These are phyloP conservation scores for Hemibagrus wyckioides DNA, from an alignment of 2,113 vertebrate species.

Conservation along the genomic window DNA sequence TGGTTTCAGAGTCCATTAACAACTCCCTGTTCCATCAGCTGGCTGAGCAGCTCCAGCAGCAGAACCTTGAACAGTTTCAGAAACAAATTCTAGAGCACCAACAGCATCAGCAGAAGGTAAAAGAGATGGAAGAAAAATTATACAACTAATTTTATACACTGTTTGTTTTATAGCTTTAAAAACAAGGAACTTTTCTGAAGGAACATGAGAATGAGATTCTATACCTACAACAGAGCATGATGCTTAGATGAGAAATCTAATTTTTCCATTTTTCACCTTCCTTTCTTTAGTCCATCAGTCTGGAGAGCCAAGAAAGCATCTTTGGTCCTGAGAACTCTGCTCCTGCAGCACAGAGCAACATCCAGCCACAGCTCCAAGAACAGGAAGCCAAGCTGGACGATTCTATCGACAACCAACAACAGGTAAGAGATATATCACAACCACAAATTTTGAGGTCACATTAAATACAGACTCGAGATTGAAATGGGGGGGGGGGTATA, in stretches of 20 bases:
- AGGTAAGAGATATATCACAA: constrained; percentile 70
- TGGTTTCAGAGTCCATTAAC: constrained; percentile 95
- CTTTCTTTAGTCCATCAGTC: constrained; percentile 64
- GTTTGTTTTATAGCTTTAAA: not conserved
- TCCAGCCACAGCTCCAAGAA: constrained; percentile 86
- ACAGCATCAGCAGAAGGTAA: constrained; percentile 83
- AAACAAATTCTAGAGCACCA: constrained; percentile 91
- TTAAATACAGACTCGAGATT: too few relatives aligned
- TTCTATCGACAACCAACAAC: constrained; percentile 94
- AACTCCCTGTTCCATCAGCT: constrained; percentile 96
- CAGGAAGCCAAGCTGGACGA: constrained; percentile 86
- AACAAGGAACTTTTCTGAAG: not conserved
- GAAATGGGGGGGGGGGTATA: too few relatives aligned
- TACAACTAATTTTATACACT: not conserved
- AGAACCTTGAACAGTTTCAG: constrained; percentile 95
- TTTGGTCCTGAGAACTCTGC: constrained; percentile 89
- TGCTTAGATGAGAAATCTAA: not conserved
- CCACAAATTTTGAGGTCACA: too few relatives aligned
- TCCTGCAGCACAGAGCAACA: constrained; percentile 82
- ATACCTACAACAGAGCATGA: not conserved
- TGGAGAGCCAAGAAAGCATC: constrained; percentile 87
- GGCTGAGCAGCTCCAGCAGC: constrained; percentile 95
- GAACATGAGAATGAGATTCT: not conserved
- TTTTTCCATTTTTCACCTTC: not conserved
- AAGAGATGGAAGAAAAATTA: not conserved